A percentile compares a stretch with the other conserved stretches of the same genome.
These are phyloP conservation scores for Cataglyphis albicans DNA, from an alignment of 2,888 invertebrate species.

Conservation along the genomic window DNA sequence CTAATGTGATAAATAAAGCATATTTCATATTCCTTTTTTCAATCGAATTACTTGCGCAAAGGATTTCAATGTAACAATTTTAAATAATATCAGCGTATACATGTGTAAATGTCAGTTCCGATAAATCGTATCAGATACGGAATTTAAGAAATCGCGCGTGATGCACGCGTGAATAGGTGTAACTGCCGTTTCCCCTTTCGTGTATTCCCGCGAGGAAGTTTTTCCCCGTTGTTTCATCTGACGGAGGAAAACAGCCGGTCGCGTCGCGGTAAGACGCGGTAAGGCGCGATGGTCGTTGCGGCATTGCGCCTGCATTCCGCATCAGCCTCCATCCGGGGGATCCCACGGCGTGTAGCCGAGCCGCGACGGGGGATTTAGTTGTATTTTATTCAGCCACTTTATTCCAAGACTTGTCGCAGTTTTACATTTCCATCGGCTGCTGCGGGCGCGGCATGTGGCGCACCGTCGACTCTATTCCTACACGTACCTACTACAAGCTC, in stretches of 20 bases:
- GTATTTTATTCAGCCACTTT: constrained; percentile 85
- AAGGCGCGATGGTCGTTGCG: constrained; percentile 60
- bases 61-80: background rate
- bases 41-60: background rate
- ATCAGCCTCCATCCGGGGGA: constrained; percentile 45
- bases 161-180: constrained; percentile 1
- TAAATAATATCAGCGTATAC: background rate
- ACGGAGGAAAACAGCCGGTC: constrained; percentile 10
- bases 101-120: background rate
- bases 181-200: constrained; percentile 15
- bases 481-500: constrained; percentile 52
- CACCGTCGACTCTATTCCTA: constrained; percentile 80
- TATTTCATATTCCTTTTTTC: background rate
- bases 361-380: constrained; percentile 80
- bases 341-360: constrained; percentile 59
- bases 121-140: background rate
- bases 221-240: constrained; percentile 59
- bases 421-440: constrained; percentile 83
- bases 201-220: constrained; percentile 58
- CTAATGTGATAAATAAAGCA: background rate
- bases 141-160: background rate
- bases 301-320: constrained; percentile 51
- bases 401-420: constrained; percentile 84
- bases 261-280: constrained; percentile 44
- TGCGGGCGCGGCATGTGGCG: constrained; percentile 78